Evolutionary conservation across 2,888 invertebrate genomes (phyloP).

Genomic region (Caenorhabditis sp.): DNA sequence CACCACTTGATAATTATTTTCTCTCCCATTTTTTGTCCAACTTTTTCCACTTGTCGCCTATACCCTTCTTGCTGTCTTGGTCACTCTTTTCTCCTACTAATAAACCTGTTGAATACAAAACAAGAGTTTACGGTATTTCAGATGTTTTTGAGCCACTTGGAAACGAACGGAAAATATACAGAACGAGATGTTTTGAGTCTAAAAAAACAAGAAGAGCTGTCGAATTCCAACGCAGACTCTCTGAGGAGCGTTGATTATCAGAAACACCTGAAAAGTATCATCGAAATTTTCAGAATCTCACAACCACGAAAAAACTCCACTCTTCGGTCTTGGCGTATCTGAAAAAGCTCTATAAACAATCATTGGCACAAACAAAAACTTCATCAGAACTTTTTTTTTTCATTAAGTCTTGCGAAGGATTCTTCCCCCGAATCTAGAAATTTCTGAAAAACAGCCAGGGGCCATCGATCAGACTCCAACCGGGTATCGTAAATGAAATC

Average conservation of each 20-base stretch:
- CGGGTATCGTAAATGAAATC: conserved; percentile 18
- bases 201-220: conserved; percentile 5
- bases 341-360: background rate
- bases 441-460: conserved; percentile 3
- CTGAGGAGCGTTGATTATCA: background rate
- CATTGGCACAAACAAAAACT: conserved; percentile 4
- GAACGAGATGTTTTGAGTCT: no score
- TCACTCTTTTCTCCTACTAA: conserved; percentile 52
- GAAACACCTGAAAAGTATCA: background rate
- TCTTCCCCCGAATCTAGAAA: background rate
- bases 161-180: no score
- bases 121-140: background rate
- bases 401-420: conserved; percentile 1
- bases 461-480: conserved; percentile 1
- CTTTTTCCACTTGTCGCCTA: conserved; percentile 53
- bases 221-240: background rate
- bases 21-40: background rate
- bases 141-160: background rate
- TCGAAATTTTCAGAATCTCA: background rate
- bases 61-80: conserved; percentile 59
- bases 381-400: conserved; percentile 7
- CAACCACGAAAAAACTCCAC: background rate
- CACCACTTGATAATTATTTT: background rate
- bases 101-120: conserved; percentile 53
- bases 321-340: background rate